Conservation (phyloP, 2,888 invertebrate genomes). For the Drosophila hawaiiensis region DNA sequence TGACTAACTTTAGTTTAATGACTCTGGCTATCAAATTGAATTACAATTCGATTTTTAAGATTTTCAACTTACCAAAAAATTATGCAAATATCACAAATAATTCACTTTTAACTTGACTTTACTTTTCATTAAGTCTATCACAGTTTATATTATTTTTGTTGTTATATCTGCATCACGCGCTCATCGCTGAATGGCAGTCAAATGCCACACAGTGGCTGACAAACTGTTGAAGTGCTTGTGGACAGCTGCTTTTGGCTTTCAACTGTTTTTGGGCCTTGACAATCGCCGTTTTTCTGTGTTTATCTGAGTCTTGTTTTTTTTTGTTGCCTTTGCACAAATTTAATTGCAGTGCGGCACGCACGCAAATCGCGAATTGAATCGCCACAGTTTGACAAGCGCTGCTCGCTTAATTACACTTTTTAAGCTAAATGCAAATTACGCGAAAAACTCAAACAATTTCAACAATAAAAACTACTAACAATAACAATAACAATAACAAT, state of each 20-base stretch:
- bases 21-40: not conserved
- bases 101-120: not conserved
- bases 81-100: not conserved
- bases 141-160: not conserved
- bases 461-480: conserved; percentile 1
- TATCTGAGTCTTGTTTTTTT: conserved; percentile 1
- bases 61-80: not conserved
- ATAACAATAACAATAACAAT: conserved; percentile 31
- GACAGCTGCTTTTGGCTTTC: conserved; percentile 27
- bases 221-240: conserved; percentile 49
- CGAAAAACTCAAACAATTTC: conserved; percentile 34
- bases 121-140: too few species aligned
- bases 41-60: not conserved
- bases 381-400: conserved; percentile 53
- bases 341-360: conserved; percentile 68
- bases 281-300: conserved; percentile 38
- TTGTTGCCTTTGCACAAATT: conserved; percentile 34
- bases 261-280: conserved; percentile 57
- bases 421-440: conserved; percentile 64
- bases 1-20: not conserved
- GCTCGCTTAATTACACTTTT: conserved; percentile 47
- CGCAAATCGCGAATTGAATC: conserved; percentile 49
- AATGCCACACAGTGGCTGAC: conserved; percentile 34
- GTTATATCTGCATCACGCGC: conserved; percentile 28
- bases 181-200: conserved; percentile 33